Evolutionary conservation across 1,140 invertebrate genomes (phyloP), one percentile per base, ranked within the genome.

Genomic region (Teleopsis dalmanni): DNA sequence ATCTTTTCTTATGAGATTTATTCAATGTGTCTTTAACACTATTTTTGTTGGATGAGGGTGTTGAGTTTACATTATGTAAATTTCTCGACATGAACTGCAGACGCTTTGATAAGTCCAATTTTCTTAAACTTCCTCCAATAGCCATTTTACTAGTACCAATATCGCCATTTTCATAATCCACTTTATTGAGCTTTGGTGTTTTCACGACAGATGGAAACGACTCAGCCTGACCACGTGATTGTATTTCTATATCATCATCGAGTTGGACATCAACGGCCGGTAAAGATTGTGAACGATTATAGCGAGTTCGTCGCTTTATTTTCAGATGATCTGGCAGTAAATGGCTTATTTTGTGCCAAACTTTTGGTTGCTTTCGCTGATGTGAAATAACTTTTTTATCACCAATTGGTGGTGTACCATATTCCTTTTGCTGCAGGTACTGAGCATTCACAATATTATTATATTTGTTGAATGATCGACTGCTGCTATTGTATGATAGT

Each of bases 291-390:
- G 87, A 91, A 56, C 88, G 75, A 68, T 83, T 80, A 51, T 87
- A 75, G 68, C 85, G 88, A 7, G 80, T 77, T 4, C 55, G 51
- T 3, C 58, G 55, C 25, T 70, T 70, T 35, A 91, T 70, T 70
- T 88, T 85, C 4, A 66, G 29, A 51, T 91, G 73, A 62, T 89
- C 87, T 0, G 87, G 87, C 25, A 92, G 69, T 80, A 88, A 87
- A 58, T 81, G 82, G 5, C 46, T 55, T 0, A 70, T n/a, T 40
- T 60, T 70, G 6, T 62, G 57, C 58, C 60, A 69, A 11, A 64
- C 53, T 25, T 59, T 75, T 48, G 72, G 72, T 38, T 75, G 62
- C 14, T 73, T 63, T 48, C 6, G 42, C n/a, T n/a, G 21, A n/a
- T 33, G 29, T 3, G 5, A 16, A 14, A 22, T 19, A 19, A 6